Base-by-base conservation (phyloP, 92 coral and sea anemone species). In the Blastomussa wellsi region DNA sequence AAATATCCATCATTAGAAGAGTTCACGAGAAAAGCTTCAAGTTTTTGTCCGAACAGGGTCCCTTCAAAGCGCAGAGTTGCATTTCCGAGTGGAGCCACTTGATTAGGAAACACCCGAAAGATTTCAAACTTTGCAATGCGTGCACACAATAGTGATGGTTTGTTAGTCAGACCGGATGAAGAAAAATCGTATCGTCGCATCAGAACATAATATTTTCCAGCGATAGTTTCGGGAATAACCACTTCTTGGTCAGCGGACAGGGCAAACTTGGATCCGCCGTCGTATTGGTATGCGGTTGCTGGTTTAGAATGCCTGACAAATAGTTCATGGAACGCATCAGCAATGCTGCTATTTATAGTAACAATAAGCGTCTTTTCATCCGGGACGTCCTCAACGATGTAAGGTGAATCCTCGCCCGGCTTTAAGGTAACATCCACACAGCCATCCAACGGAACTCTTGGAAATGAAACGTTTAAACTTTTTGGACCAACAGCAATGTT, bases 71-170 rank as follows among this genome's bases (percentile, higher is more conserved):
- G 90, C 62, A 93, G 57, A n/a, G 97, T 93, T 41, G 82, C 88
- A 24, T 89, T 82, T 29, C 95, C 97, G 13, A 87, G 69, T 4
- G 97, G 90, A n/a, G 97, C 88, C 42, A 92, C 90, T 6, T 55
- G 62, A 17, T 47, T 53, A 24, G 97, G 97, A 66, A 85, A 79
- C 8, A 93, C 89, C 11, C 89, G 89, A 41, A 71, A 41, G 85
- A 93, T 89, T 82, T 93, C 95, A 82, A 93, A 93, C 82, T 86
- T 89, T 9, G 97, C 97, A 57, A 91, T 75, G 44, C 90, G 79
- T 8, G 95, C 90, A 39, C 94, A 89, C 70, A 93, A 74, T 31
- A 67, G 76, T 5, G 97, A 86, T 15, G 87, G 14, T 13, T 74
- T 76, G 35, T 77, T 87, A 24, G 14, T 51, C 0, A 64, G 69